Conservation (phyloP, 1,140 invertebrate species). For the Samia ricini region DNA sequence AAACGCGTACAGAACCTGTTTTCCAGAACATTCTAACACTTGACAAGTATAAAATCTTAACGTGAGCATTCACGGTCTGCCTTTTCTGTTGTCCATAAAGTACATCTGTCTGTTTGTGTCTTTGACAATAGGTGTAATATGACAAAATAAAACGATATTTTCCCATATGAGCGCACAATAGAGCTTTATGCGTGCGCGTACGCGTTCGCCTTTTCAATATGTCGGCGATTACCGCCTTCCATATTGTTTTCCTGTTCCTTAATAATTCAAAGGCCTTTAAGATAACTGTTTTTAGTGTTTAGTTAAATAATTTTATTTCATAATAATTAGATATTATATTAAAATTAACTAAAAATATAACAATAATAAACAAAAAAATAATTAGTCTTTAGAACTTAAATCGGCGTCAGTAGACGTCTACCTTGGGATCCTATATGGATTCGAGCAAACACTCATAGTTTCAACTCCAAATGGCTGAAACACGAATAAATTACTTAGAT, state of each 20-base stretch:
- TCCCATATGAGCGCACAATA: constrained; percentile 71
- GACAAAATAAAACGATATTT: constrained; percentile 73
- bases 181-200: constrained; percentile 44
- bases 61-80: constrained; percentile 65
- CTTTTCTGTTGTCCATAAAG: constrained; percentile 75
- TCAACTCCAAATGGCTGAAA: too few relatives aligned
- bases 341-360: too few relatives aligned
- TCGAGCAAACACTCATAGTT: too few relatives aligned
- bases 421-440: too few relatives aligned
- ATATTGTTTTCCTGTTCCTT: constrained; percentile 48
- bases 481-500: too few relatives aligned
- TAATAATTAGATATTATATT: too few relatives aligned
- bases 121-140: constrained; percentile 59
- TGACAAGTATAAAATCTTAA: constrained; percentile 40
- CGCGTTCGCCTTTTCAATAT: constrained; percentile 33
- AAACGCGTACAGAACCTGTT: neutral
- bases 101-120: constrained; percentile 50
- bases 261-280: constrained; percentile 23
- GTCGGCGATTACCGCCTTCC: constrained; percentile 33
- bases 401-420: too few relatives aligned
- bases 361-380: too few relatives aligned
- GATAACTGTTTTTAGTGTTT: neutral
- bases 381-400: too few relatives aligned
- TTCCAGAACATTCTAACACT: constrained; percentile 68
- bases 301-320: neutral